Evolutionary conservation across 2,113 vertebrate species (phyloP), one percentile per base, ranked within the genome.

Genomic region (Pterocles burchelli): DNA sequence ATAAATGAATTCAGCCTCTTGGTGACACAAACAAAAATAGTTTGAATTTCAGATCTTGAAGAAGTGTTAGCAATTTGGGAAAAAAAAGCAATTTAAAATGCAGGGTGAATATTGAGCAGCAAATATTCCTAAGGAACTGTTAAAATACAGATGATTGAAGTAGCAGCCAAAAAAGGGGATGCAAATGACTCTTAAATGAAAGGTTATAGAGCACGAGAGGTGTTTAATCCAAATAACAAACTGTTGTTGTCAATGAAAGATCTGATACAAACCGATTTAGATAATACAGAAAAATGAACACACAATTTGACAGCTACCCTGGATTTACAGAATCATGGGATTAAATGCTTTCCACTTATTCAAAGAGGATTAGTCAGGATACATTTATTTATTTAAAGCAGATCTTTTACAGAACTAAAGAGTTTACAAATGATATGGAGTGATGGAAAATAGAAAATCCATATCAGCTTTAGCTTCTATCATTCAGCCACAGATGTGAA

Each of bases 341-440:
- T 97, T 98, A 97, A 96, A 94, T 96, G 85, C 96, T 98, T 98
- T 98, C 96, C 95, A 96, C 97, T 97, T 97, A 98, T 95, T 98
- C 91, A 97, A 96, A 97, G 97, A 96, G 96, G 96, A 98, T 98
- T 98, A 97, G 96, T 95, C 96, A 93, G 88, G 94, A 97, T 97
- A 97, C 91, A 93, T 97, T 97, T 97, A 96, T 97, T 97, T 97
- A 97, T 97, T 97, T 97, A 96, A 96, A 98, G 97, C 88, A 96
- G 95, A 89, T 96, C 95, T 96, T 97, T 98, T 96, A 96, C 91
- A 97, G 97, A 98, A 98, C 95, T 96, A 97, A 98, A 94, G 95
- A 96, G 88, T 97, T 97, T 95, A 97, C 88, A 97, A 97, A 95
- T 93, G 89, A 95, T 95, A 94, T 4, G 73, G 75, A 90, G 78